Base-by-base conservation (phyloP, 1,140 invertebrate genomes). In the Drosophila miranda region DNA sequence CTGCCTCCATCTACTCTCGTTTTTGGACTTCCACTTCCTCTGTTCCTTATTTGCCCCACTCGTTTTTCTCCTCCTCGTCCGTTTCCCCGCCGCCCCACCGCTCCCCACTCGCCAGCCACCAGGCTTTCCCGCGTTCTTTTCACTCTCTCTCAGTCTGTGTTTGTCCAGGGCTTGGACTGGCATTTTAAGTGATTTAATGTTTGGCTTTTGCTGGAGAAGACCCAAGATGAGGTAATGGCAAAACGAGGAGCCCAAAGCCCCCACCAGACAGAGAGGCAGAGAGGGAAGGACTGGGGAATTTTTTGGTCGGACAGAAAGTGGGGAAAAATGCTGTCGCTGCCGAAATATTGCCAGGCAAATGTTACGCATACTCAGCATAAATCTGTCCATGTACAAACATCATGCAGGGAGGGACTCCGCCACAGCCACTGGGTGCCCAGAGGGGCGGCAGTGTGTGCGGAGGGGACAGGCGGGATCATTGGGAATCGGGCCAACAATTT, bases 161-260 rank as follows among this genome's bases (percentile, higher is more conserved):
- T 86, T 84, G 80, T 77, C 80, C 80, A 80, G 63, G 81, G 56
- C 77, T 86, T 69, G 59, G 71, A 71, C 80, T 84, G 79, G 79
- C 81, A 84, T 83, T 83, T 83, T 79, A 83, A 83, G 80, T 83
- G 80, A 83, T 83, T 83, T 86, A 83, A 83, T 86, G 80, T 83
- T 83, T 83, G 81, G 76, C 81, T 84, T 83, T 86, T 75, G 57
- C 66, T 61, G 51, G 53, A 66, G 72, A 63, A 72, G 78, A 61
- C 66, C 66, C 60, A 76, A 48, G 73, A 43, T 81, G 67, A 67
- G 61, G 64, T 68, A 68, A 68, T 68, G 11, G 8, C 43, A 45
- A 45, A 45, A 30, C 30, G 30, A 9, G 30, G 8, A 30, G 30
- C 30, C 30, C 2, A 9, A 30, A 2, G 2, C 30, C 30, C 8